Evolutionary conservation across 2,888 invertebrate species (phyloP), one percentile per base, ranked within the genome.

Genomic region (Lapara coniferarum): DNA sequence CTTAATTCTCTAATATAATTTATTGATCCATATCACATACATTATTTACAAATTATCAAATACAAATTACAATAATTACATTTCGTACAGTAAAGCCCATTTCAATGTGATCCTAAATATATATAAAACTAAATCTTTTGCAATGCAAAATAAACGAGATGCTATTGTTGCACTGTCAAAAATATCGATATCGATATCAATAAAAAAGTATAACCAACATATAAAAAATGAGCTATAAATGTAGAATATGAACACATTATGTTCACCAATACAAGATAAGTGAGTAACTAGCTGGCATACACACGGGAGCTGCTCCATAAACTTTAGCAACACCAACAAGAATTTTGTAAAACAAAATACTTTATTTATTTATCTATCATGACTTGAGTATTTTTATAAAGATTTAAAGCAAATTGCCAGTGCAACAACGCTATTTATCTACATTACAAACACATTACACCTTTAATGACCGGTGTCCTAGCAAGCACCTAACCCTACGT

Each of bases 11-110:
- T 77, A 80, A 79, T 84, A 82, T 81, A 84, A 80, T 89, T 89
- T 87, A 89, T 86, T 89, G 78, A 83, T 87, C 81, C 77, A 83
- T 89, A 91, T 91, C 89, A 89, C 90, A 87, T 89, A 87, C 82
- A 85, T 84, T 91, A 92, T 92, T 81, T 92, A 92, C 92, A 92
- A 87, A 88, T 88, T 85, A 89, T 86, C 83, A 85, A 88, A 81
- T 92, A 92, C 92, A 92, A 87, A 25, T 25, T 83, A 84, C 76
- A 79, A 77, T 81, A 80, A 80, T 80, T 80, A 80, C 81, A 59
- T 67, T 70, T 66, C 55, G 52, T 75, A 78, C 76, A 74, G 68
- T 75, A 67, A 79, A 78, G 75, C 79, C 77, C 72, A 66, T 66
- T 71, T 70, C 56, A 70, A 66, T 69, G 59, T 69, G 52, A 44